Conservation (phyloP, 1,140 invertebrate genomes). For the Drosophila nigrodunni region DNA sequence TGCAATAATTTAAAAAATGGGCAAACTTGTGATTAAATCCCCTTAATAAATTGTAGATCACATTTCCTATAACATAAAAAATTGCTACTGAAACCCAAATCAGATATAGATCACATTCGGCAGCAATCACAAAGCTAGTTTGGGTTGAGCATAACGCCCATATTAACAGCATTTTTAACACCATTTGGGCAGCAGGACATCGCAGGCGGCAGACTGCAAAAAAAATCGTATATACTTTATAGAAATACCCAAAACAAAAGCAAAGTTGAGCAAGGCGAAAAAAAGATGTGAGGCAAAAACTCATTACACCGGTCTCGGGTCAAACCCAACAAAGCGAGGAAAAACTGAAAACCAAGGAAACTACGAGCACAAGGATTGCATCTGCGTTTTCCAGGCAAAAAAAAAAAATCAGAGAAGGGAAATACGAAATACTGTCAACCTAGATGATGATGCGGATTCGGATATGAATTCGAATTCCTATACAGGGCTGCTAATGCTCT, state of each 20-base stretch:
- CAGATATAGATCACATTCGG: too few relatives aligned
- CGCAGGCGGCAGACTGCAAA: conserved; percentile 38
- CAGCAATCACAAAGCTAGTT: conserved; percentile 38
- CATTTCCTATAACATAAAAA: too few relatives aligned
- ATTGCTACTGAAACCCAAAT: neutral
- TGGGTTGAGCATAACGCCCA: conserved; percentile 56
- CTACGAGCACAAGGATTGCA: conserved; percentile 41
- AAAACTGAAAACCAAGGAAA: conserved; percentile 58
- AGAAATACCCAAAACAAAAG: conserved; percentile 52
- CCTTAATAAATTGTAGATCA: too few relatives aligned
- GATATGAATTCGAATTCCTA: conserved; percentile 10
- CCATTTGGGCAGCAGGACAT: conserved; percentile 50
- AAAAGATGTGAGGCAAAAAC: conserved; percentile 44
- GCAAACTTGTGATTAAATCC: too few relatives aligned
- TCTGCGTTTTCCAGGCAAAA: conserved; percentile 51
- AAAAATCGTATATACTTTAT: conserved; percentile 20
- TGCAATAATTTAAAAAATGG: too few relatives aligned
- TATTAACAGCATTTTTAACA: conserved; percentile 72
- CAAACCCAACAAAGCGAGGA: conserved; percentile 52
- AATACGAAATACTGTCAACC: conserved; percentile 64
- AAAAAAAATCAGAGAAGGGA: conserved; percentile 44
- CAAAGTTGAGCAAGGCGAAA: conserved; percentile 31
- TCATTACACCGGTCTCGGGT: conserved; percentile 72
- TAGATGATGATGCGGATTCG: conserved; percentile 8
- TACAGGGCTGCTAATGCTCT: conserved; percentile 39